These are phyloP conservation scores for Rhizoglyphus robini DNA, from an alignment of 1,140 invertebrate species.

Conservation along the genomic window DNA sequence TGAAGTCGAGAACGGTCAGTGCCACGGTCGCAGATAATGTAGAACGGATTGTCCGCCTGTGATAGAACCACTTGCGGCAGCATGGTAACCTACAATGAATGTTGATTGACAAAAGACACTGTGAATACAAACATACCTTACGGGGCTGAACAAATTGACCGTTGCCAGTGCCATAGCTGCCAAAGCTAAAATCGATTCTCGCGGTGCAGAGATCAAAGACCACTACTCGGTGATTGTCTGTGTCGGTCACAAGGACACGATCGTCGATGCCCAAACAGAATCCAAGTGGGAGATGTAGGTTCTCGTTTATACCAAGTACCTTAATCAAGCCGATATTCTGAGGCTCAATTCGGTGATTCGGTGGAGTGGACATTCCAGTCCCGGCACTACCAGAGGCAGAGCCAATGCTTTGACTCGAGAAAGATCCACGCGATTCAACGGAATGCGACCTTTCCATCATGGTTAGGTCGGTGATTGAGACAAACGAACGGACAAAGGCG, in stretches of 20 bases:
- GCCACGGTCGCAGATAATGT: conserved; percentile 88
- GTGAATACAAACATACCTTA: conserved; percentile 47
- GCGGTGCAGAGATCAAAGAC: conserved; percentile 82
- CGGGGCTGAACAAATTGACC: conserved; percentile 90
- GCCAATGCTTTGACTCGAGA: too few relatives aligned
- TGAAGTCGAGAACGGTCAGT: conserved; percentile 90
- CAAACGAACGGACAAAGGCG: too few relatives aligned
- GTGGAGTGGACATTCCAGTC: too few relatives aligned
- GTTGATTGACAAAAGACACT: not conserved
- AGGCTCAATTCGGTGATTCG: too few relatives aligned
- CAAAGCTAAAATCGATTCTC: conserved; percentile 71
- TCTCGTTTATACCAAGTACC: conserved; percentile 36
- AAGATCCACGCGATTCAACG: too few relatives aligned
- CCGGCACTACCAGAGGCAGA: too few relatives aligned
- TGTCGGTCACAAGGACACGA: conserved; percentile 80
- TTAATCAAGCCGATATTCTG: not conserved
- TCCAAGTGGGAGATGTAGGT: conserved; percentile 53
- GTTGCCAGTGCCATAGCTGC: conserved; percentile 77
- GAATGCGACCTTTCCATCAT: too few relatives aligned
- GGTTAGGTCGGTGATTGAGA: too few relatives aligned
- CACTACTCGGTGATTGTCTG: conserved; percentile 88
- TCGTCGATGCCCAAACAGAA: conserved; percentile 87
- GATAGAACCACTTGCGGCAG: conserved; percentile 46
- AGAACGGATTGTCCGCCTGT: conserved; percentile 36
- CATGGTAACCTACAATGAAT: conserved; percentile 51